Conservation (phyloP, 1,140 invertebrate genomes). For the Bilobella aurantiaca region DNA sequence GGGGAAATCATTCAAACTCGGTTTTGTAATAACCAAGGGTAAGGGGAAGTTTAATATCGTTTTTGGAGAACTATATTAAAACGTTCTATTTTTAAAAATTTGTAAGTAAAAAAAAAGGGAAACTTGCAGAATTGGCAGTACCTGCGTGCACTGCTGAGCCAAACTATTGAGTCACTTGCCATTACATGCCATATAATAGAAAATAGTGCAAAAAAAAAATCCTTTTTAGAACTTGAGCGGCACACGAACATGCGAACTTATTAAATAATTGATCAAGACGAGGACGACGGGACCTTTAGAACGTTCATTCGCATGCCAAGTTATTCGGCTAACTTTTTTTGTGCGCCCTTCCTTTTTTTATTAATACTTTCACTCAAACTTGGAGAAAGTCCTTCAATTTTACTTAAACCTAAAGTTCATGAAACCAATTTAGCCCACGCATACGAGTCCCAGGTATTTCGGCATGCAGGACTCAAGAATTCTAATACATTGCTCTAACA, state of each 20-base stretch:
- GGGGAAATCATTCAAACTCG: too few species aligned
- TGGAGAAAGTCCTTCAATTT: not conserved
- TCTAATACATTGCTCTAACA: too few species aligned
- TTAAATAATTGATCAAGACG: slow-evolving; percentile 5
- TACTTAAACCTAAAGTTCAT: too few species aligned
- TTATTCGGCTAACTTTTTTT: not conserved
- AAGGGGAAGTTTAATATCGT: not conserved
- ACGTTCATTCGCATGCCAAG: not conserved
- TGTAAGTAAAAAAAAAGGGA: not conserved
- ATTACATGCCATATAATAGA: too few species aligned
- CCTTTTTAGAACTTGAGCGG: not conserved
- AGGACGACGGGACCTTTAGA: not conserved
- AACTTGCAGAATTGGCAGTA: too few species aligned
- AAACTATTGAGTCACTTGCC: slow-evolving; percentile 6
- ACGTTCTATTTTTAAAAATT: not conserved
- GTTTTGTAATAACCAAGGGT: not conserved
- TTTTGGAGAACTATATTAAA: not conserved
- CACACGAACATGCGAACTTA: not conserved
- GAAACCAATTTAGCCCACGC: not conserved
- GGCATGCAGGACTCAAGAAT: too few species aligned
- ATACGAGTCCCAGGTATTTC: not conserved
- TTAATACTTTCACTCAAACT: slow-evolving; percentile 4
- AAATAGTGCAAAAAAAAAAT: not conserved
- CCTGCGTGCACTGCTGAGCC: too few species aligned
- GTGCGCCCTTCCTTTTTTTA: too few species aligned